Evolutionary conservation across 2,797 vertebrate genomes (phyloP), one percentile per base, ranked within the genome.

Genomic region (Garrulus glandarius): DNA sequence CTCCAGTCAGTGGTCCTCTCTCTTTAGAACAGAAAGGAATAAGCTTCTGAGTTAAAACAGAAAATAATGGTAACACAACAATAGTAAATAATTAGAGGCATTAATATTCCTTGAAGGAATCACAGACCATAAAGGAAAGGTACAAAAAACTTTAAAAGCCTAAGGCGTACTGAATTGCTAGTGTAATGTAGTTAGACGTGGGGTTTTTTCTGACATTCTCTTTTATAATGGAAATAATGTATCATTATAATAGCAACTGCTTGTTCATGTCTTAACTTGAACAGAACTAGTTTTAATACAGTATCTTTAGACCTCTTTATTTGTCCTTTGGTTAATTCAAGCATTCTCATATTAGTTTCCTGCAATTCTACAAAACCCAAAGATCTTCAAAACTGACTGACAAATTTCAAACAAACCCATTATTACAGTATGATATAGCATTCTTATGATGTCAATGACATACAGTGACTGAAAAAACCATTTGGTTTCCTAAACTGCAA

Each of bases 101-200:
- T 17, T 37, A 61, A n/a, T 8, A 36, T 21, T 83, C 49, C 47
- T 52, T 26, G n/a, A 37, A 72, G 50, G 61, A 71, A 68, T 39
- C 21, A 6, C 30, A 70, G 36, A 15, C 32, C 41, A 47, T 41
- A 65, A 6, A 55, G 22, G 34, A 44, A 71, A 84, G 3, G 12
- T 34, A 60, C 10, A 85, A 57, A 52, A 46, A 76, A 44, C 10
- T 52, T 50, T 0, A 64, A 60, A 49, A 80, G 29, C 10, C 34
- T 9, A 44, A 55, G 15, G 36, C 7, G 11, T 37, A 39, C 24
- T 37, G 24, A 59, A 55, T n/a, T 80, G 39, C 21, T 24, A 55
- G 3, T 5, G 23, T 6, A 61, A 52, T 36, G 21, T 6, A 63
- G 29, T n/a, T 6, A 57, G 26, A 61, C 0, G 0, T 1, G 29